A percentile compares a stretch with the other conserved stretches of the same genome.
Conservation (phyloP, 2,113 vertebrate genomes). For the Delphinus delphis region DNA sequence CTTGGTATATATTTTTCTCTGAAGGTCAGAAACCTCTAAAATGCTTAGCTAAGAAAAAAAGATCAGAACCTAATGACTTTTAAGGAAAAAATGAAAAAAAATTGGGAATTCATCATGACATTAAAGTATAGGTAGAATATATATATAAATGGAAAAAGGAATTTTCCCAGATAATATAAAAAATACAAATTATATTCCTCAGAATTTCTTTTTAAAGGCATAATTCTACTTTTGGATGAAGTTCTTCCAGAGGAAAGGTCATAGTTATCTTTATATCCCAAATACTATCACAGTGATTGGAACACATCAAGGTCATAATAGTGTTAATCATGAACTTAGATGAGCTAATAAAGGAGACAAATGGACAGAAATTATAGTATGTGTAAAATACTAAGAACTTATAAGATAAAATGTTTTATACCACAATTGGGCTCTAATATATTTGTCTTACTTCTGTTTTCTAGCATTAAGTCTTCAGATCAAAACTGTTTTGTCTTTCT, state of each 20-base stretch:
- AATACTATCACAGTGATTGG: background rate
- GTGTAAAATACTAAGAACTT: background rate
- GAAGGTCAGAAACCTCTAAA: background rate
- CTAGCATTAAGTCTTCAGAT: background rate
- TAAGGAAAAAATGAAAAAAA: background rate
- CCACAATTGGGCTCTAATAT: background rate
- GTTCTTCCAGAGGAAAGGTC: background rate
- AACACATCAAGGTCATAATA: background rate
- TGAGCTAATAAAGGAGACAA: background rate
- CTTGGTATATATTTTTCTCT: background rate
- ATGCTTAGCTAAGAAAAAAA: background rate
- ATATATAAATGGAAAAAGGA: background rate
- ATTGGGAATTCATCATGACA: background rate
- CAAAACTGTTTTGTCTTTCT: conserved; percentile 5
- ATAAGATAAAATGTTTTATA: background rate
- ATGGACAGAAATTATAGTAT: background rate
- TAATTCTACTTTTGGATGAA: background rate
- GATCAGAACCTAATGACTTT: background rate
- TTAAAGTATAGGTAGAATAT: background rate
- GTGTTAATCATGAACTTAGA: background rate
- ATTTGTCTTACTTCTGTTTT: background rate
- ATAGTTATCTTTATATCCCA: background rate
- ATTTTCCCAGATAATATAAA: background rate
- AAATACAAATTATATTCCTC: background rate
- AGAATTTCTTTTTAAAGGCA: background rate